These are phyloP conservation scores for Syrmaticus mikado DNA, from an alignment of 2,113 vertebrate species.

Conservation along the genomic window DNA sequence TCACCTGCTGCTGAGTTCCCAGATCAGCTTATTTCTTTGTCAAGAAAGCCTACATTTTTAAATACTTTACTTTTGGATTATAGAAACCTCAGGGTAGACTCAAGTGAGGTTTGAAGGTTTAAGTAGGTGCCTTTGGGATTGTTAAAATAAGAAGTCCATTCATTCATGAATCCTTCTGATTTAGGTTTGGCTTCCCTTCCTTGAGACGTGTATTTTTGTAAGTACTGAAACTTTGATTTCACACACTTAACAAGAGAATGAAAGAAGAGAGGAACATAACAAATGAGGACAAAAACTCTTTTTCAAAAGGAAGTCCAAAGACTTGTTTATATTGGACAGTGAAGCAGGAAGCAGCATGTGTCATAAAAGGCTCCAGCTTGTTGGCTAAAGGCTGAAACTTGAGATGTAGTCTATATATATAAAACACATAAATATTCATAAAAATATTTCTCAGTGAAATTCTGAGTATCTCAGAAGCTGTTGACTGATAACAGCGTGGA, in stretches of 20 bases:
- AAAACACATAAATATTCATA: not conserved
- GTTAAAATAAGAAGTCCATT: conserved; percentile 31
- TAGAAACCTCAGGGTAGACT: not conserved
- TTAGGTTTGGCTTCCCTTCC: conserved; percentile 36
- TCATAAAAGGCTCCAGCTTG: conserved; percentile 16
- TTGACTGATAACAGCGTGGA: not conserved
- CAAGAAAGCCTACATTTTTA: not conserved
- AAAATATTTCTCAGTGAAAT: not conserved
- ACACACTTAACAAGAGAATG: not conserved
- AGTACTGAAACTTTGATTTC: conserved; percentile 40
- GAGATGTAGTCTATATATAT: conserved; percentile 38
- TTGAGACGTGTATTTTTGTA: conserved; percentile 43
- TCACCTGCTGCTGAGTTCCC: not conserved
- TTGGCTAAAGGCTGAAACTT: conserved; percentile 14
- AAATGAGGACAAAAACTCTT: conserved; percentile 8
- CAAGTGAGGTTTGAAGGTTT: not conserved
- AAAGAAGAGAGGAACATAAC: not conserved
- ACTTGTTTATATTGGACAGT: conserved; percentile 20
- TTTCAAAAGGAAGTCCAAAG: not conserved
- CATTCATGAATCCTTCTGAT: not conserved
- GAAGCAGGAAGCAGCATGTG: not conserved
- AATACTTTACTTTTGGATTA: conserved; percentile 10
- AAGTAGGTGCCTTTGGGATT: not conserved
- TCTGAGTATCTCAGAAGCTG: not conserved
- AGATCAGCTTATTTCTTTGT: conserved; percentile 16